Conservation (phyloP, 1,140 invertebrate genomes). For the Chironomus tepperi region DNA sequence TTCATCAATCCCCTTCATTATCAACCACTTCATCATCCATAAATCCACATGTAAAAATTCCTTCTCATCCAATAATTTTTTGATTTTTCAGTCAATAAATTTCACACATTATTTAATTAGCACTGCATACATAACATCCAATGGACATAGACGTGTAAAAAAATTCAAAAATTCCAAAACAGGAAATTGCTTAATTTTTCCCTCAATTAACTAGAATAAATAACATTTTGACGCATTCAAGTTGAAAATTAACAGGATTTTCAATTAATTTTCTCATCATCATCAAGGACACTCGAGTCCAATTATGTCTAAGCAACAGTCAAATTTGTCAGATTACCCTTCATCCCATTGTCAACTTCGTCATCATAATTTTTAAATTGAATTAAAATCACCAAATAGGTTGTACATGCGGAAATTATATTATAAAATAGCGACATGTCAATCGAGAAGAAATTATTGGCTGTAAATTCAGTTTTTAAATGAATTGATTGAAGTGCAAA, state of each 20-base stretch:
- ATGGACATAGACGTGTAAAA: neutral
- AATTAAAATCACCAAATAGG: slow-evolving; percentile 20
- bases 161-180: neutral
- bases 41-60: too few species aligned
- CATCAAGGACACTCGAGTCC: too few species aligned
- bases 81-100: too few species aligned
- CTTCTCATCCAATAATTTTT: too few species aligned
- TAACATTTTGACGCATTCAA: neutral
- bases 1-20: too few species aligned
- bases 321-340: too few species aligned
- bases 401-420: slow-evolving; percentile 15
- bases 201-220: neutral
- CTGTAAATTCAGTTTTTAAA: slow-evolving; percentile 16
- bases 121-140: too few species aligned
- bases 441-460: slow-evolving; percentile 13
- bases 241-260: neutral
- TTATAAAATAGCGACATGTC: slow-evolving; percentile 9
- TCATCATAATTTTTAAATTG: slow-evolving; percentile 20
- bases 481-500: slow-evolving; percentile 3
- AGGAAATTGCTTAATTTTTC: neutral
- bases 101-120: too few species aligned
- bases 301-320: too few species aligned
- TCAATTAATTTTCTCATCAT: too few species aligned
- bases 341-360: neutral
- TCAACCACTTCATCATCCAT: too few species aligned